Evolutionary conservation across 2,113 vertebrate species (phyloP).

Genomic region (Dicentrarchus labrax): DNA sequence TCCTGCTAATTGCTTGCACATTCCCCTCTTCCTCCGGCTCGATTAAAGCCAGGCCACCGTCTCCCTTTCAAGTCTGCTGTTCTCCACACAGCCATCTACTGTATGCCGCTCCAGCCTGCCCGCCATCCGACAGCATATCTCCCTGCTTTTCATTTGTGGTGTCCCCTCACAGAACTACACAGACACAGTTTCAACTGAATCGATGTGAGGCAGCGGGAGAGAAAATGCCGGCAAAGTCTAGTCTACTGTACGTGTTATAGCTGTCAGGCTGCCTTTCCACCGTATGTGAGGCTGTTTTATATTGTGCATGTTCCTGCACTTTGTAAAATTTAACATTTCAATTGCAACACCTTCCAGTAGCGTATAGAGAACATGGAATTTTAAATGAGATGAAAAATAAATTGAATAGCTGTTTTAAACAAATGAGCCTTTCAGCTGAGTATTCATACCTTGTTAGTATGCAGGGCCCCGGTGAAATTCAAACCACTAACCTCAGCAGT

Average conservation of each 20-base stretch:
- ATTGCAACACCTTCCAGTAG: no score
- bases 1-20: constrained; percentile 81
- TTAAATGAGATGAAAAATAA: background rate
- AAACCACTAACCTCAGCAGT: constrained; percentile 35
- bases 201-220: constrained; percentile 34
- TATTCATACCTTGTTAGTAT: background rate
- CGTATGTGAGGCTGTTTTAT: background rate
- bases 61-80: constrained; percentile 65
- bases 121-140: constrained; percentile 45
- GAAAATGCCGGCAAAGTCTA: constrained; percentile 32
- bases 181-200: constrained; percentile 34
- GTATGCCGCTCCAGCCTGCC: constrained; percentile 43
- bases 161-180: constrained; percentile 34
- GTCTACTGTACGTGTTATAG: background rate
- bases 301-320: background rate
- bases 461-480: background rate
- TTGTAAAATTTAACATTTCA: background rate
- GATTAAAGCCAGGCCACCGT: constrained; percentile 76
- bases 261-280: background rate
- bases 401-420: background rate
- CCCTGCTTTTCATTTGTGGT: constrained; percentile 50
- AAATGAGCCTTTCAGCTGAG: background rate
- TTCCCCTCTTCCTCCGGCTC: constrained; percentile 70
- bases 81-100: constrained; percentile 48
- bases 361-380: background rate